These are phyloP conservation scores for Poecilia picta DNA, from an alignment of 2,797 vertebrate species.

Conservation along the genomic window DNA sequence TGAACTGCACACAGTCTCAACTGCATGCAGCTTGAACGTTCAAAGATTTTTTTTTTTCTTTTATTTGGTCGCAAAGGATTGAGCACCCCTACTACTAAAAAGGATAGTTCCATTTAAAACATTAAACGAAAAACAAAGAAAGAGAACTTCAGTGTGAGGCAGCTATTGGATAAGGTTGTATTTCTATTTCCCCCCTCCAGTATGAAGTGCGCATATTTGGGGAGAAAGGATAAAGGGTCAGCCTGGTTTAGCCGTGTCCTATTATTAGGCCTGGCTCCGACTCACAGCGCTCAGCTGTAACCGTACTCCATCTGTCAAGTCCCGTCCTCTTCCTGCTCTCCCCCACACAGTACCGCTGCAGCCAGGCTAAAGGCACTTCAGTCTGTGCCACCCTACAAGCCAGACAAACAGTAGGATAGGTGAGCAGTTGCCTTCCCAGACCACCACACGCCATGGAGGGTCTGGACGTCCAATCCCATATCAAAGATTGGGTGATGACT, in stretches of 20 bases:
- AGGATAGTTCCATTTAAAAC: neutral
- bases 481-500: constrained; percentile 73
- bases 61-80: neutral
- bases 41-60: neutral
- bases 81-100: neutral
- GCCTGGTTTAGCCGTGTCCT: constrained; percentile 69
- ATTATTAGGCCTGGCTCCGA: constrained; percentile 91
- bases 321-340: constrained; percentile 82
- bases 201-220: constrained; percentile 46
- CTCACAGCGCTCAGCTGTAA: constrained; percentile 92
- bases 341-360: constrained; percentile 80
- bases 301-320: constrained; percentile 89
- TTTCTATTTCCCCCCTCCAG: neutral
- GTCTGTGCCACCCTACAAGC: constrained; percentile 59
- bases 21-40: neutral
- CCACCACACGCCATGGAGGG: constrained; percentile 81
- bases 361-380: constrained; percentile 80
- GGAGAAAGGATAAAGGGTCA: constrained; percentile 42
- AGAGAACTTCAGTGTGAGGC: too few species aligned
- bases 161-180: neutral
- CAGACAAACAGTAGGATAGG: constrained; percentile 63
- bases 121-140: neutral
- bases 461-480: constrained; percentile 65
- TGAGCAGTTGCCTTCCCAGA: constrained; percentile 69
- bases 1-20: neutral